Conservation (phyloP, 2,888 invertebrate species). For the Acholoe squamosa region DNA sequence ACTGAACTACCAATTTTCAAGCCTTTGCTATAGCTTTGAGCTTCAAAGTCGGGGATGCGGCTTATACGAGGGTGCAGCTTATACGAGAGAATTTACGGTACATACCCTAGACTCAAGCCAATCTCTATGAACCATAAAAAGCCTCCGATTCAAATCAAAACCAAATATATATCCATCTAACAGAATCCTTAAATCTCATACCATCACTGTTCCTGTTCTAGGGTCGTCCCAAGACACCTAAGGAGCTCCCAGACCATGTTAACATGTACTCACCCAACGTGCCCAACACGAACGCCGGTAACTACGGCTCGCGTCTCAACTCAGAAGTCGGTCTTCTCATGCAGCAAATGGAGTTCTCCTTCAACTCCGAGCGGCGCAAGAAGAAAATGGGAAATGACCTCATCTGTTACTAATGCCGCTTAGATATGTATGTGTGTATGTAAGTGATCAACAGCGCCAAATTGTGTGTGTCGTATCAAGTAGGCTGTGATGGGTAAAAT, state of each 20-base stretch:
- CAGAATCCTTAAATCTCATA: neutral
- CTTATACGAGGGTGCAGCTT: no score
- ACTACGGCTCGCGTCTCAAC: constrained; percentile 78
- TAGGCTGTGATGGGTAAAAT: no score
- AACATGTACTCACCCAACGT: constrained; percentile 77
- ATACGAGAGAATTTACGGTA: no score
- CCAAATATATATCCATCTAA: no score
- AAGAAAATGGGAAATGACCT: constrained; percentile 78
- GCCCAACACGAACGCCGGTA: constrained; percentile 81
- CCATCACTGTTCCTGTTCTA: constrained; percentile 67
- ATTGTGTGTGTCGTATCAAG: no score
- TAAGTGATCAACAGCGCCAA: no score
- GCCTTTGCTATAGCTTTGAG: no score
- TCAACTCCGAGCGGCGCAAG: constrained; percentile 78
- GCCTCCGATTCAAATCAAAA: no score
- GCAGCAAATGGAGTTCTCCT: constrained; percentile 78
- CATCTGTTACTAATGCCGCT: constrained; percentile 72
- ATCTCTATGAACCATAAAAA: no score
- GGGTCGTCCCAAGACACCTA: constrained; percentile 77
- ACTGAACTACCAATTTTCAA: no score
- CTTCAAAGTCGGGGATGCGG: no score
- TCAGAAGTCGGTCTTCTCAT: constrained; percentile 76
- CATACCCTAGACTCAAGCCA: no score
- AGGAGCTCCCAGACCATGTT: constrained; percentile 77
- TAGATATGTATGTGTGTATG: neutral